Conservation (phyloP, 92 coral and sea anemone genomes). For the Phenganax stokvisi region DNA sequence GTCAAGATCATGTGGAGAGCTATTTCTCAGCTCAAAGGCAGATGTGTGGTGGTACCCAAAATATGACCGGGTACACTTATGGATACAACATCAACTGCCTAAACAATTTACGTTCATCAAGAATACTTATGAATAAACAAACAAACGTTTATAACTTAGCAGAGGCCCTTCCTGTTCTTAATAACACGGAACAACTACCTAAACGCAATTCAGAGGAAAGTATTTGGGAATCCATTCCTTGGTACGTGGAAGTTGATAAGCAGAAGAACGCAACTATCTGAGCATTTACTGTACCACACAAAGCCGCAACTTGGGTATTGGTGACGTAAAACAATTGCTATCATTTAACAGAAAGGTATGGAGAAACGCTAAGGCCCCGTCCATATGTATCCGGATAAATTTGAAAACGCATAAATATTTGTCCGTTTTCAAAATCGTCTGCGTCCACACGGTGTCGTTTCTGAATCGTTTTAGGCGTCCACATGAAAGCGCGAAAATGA, state of each 20-base stretch:
- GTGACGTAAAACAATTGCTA: no score
- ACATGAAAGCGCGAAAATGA: no score
- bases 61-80: constrained; percentile 53
- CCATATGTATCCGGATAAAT: no score
- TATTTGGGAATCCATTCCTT: constrained; percentile 40
- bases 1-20: constrained; percentile 55
- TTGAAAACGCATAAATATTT: no score
- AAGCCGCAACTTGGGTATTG: no score
- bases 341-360: no score
- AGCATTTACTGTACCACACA: no score
- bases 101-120: constrained; percentile 15
- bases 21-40: constrained; percentile 55
- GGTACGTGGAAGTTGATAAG: constrained; percentile 39
- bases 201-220: constrained; percentile 23
- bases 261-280: background rate
- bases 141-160: constrained; percentile 48
- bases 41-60: constrained; percentile 59
- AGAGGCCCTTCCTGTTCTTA: constrained; percentile 38
- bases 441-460: no score
- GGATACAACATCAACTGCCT: constrained; percentile 51
- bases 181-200: constrained; percentile 35
- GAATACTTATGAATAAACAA: constrained; percentile 43
- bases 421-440: no score
- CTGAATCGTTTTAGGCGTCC: no score
- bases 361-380: no score